Base-by-base conservation (phyloP, 1,140 invertebrate genomes). In the Drosophila yakuba region DNA sequence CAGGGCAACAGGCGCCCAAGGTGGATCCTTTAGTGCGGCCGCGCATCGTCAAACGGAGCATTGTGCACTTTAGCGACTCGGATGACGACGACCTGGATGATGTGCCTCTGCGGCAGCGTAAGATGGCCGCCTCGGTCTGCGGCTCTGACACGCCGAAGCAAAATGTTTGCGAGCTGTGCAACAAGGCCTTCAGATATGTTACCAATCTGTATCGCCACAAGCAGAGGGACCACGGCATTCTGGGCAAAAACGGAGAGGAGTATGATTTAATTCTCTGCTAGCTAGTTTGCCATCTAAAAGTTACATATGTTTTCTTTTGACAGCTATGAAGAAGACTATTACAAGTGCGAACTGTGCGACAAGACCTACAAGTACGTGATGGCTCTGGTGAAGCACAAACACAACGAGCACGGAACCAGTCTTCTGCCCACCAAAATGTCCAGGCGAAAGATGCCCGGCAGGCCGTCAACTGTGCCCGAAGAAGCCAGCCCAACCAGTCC, bases 311-410 rank as follows among this genome's bases (percentile, higher is more conserved):
- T 15, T 68, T 17, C 0, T 0, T 20, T n/a, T 10, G 7, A 2
- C 47, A 44, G 67, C 11, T 61, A 59, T 6, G 51, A 44, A n/a
- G 83, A 88, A n/a, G 75, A 64, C 44, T 88, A 86, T 35, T 86
- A 86, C 43, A 86, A 88, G 28, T 86, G 82, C 41, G 83, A 86
- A 25, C 74, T 76, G n/a, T 86, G 82, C 20, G 79, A 79, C 11
- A 86, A 86, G 8, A 60, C 83, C 15, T 86, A 73, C 71, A 88
- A 76, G 41, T 88, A 83, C 23, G 74, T 86, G 2, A 79, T 88
- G 83, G 51, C 63, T 8, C 38, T 86, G 2, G 68, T 88, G 1
- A 79, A 73, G 25, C 82, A 85, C 32, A 78, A 85, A 45, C 68
- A 82, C 36, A 74, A 63, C n/a, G 61, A 50, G 7, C 82, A 85